A percentile compares a stretch with the other conserved stretches of the same genome.
These are phyloP conservation scores for Peromyscus eremicus DNA, from an alignment of 2,797 vertebrate species.

Conservation along the genomic window DNA sequence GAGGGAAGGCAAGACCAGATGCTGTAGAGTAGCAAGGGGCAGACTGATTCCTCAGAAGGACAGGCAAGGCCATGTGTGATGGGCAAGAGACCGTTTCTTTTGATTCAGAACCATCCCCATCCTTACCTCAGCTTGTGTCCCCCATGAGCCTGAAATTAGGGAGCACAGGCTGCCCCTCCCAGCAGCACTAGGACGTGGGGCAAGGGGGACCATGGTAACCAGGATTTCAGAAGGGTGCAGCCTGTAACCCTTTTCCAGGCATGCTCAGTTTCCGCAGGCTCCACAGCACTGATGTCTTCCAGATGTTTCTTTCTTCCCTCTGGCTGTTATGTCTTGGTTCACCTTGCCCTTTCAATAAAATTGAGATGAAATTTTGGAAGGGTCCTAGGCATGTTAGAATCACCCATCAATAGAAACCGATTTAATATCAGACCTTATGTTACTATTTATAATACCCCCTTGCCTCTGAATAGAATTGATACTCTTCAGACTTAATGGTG, in stretches of 20 bases:
- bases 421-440: not conserved
- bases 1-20: not conserved
- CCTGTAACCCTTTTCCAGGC: not conserved
- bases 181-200: not conserved
- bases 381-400: not conserved
- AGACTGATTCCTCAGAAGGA: not conserved
- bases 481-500: not conserved
- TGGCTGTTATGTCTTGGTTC: slow-evolving; percentile 6
- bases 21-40: not conserved
- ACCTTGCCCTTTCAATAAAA: slow-evolving; percentile 52
- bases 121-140: not conserved
- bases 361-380: slow-evolving; percentile 50
- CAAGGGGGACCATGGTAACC: not conserved
- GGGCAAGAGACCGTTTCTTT: not conserved
- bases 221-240: not conserved
- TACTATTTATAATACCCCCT: slow-evolving; percentile 31
- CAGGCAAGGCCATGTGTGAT: not conserved
- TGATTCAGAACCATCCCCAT: not conserved
- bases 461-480: slow-evolving; percentile 13
- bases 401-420: slow-evolving; percentile 46
- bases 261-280: slow-evolving; percentile 24
- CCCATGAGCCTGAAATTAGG: not conserved
- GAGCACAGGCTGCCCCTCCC: not conserved
- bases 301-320: slow-evolving; percentile 56
- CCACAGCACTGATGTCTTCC: slow-evolving; percentile 43